These are phyloP conservation scores for Idaea biselata DNA, from an alignment of 2,888 invertebrate genomes.

Conservation along the genomic window DNA sequence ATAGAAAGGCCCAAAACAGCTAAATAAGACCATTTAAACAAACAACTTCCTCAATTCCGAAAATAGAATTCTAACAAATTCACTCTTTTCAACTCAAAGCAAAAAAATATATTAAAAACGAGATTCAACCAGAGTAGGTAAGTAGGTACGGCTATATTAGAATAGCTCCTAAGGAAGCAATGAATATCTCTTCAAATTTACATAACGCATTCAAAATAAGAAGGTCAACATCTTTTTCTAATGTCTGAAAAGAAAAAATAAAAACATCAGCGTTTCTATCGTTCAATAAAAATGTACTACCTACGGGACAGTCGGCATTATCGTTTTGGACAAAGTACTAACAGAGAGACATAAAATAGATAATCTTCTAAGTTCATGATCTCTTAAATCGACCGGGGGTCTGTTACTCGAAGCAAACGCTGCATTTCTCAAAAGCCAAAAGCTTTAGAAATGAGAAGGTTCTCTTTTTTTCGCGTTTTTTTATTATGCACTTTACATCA, in stretches of 20 bases:
- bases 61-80: background rate
- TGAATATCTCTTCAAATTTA: background rate
- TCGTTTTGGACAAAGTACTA: slow-evolving; percentile 14
- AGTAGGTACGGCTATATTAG: slow-evolving; percentile 9
- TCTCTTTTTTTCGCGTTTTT: too few species aligned
- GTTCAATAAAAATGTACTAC: slow-evolving; percentile 4
- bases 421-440: background rate
- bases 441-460: too few species aligned
- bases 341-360: slow-evolving; percentile 16
- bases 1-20: background rate
- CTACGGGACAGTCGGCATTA: slow-evolving; percentile 7
- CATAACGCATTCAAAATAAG: background rate
- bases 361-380: slow-evolving; percentile 14
- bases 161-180: slow-evolving; percentile 7
- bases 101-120: slow-evolving; percentile 7
- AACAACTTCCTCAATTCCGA: background rate
- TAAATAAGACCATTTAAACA: background rate
- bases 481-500: too few species aligned
- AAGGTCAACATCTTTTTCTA: background rate
- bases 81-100: background rate
- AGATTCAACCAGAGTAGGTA: slow-evolving; percentile 13
- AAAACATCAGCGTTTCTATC: slow-evolving; percentile 2
- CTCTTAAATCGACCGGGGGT: slow-evolving; percentile 15
- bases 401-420: slow-evolving; percentile 16
- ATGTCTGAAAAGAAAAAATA: background rate